Percentiles rank a stretch among this genome's conserved stretches.
phyloP scores from a whole-genome alignment of 1,140 invertebrate genomes.

The Diplogasteroides magnus region DNA sequence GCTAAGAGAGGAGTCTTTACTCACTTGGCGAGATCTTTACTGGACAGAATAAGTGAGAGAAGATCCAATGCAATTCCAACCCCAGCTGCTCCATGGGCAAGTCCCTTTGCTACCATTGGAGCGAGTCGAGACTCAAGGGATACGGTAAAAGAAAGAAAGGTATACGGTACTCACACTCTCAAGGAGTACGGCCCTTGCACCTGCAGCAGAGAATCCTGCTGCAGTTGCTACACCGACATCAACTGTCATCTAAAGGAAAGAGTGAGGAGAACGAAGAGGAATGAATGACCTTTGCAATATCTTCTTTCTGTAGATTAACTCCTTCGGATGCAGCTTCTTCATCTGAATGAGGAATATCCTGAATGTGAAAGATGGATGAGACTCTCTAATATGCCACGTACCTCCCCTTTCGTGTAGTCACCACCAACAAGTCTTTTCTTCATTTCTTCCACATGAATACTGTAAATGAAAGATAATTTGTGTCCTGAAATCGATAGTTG shows the following conservation, averaged over 20 bases:
- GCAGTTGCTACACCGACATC: neutral
- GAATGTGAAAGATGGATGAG: too few relatives aligned
- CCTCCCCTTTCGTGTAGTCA: too few relatives aligned
- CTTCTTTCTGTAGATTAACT: neutral
- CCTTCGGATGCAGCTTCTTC: neutral
- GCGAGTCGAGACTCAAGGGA: slow-evolving; percentile 14
- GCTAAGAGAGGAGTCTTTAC: neutral
- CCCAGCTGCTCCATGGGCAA: slow-evolving; percentile 19
- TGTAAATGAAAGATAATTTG: slow-evolving; percentile 7
- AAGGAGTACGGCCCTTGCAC: neutral
- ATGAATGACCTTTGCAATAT: too few relatives aligned
- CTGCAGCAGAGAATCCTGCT: neutral
- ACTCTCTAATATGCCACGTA: too few relatives aligned
- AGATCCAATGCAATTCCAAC: slow-evolving; percentile 20
- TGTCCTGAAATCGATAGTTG: neutral
- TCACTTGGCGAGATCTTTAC: neutral
- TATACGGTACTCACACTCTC: neutral
- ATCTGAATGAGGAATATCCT: neutral
- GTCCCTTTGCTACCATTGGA: slow-evolving; percentile 18
- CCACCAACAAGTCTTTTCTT: too few relatives aligned
- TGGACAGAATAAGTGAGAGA: slow-evolving; percentile 8
- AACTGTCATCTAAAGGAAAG: neutral
- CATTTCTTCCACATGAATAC: too few relatives aligned
- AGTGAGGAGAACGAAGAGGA: neutral
- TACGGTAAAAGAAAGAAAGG: neutral